Percentiles rank a stretch among this genome's conserved stretches.
These are phyloP conservation scores for Elephas maximus DNA, from an alignment of 2,113 vertebrate species.

Conservation along the genomic window DNA sequence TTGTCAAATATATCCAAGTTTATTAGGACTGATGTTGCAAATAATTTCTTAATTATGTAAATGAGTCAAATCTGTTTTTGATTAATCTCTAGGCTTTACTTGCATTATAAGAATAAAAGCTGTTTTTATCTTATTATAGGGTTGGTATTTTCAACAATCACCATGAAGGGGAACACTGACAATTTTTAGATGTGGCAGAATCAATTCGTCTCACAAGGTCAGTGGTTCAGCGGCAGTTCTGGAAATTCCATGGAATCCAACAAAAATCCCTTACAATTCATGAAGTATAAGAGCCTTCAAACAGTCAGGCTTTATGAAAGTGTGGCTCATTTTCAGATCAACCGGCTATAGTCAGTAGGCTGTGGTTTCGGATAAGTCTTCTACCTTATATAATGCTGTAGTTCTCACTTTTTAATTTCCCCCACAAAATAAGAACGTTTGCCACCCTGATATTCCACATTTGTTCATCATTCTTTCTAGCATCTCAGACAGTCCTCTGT, in stretches of 20 bases:
- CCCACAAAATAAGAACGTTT: neutral
- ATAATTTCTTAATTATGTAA: constrained; percentile 81
- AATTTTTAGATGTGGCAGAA: constrained; percentile 30
- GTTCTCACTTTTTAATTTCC: neutral
- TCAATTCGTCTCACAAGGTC: constrained; percentile 8
- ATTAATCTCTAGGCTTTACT: constrained; percentile 83
- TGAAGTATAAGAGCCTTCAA: neutral
- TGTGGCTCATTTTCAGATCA: neutral
- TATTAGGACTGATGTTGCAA: constrained; percentile 78
- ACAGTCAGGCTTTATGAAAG: neutral
- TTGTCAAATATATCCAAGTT: constrained; percentile 80
- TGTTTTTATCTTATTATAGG: constrained; percentile 62
- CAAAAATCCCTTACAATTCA: neutral
- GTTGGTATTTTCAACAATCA: constrained; percentile 60
- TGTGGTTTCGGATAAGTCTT: neutral
- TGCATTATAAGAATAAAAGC: constrained; percentile 71
- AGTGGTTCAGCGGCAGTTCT: neutral
- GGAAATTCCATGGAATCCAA: neutral
- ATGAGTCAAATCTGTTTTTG: constrained; percentile 81
- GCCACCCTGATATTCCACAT: neutral
- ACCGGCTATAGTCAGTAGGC: neutral
- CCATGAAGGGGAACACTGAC: constrained; percentile 23
- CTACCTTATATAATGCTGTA: neutral
- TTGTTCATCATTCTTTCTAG: neutral
- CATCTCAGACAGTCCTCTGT: neutral